Percentiles rank a stretch among this genome's conserved stretches.
Evolutionary conservation across 2,797 vertebrate genomes (phyloP).

Genomic region (Sylvilagus floridanus): DNA sequence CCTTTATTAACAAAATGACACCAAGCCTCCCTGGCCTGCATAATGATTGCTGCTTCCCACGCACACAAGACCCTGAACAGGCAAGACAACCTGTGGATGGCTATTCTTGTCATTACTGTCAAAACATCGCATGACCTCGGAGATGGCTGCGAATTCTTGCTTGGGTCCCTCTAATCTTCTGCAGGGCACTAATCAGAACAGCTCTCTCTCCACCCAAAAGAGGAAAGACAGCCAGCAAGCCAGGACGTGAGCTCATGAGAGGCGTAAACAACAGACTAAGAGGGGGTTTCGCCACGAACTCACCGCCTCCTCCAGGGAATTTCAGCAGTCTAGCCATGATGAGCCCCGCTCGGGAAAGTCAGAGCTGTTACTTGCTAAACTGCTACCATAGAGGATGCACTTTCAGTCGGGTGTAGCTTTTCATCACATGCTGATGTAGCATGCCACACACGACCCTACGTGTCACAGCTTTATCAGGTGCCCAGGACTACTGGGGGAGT

Average conservation of each 20-base stretch:
- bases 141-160: conserved; percentile 57
- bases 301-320: conserved; percentile 58
- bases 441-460: conserved; percentile 29
- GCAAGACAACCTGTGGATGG: conserved; percentile 75
- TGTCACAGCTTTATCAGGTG: background rate
- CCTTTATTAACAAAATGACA: conserved; percentile 86
- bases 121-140: conserved; percentile 63
- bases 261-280: conserved; percentile 60
- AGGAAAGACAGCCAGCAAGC: background rate
- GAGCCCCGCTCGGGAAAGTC: conserved; percentile 57
- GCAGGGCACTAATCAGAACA: conserved; percentile 42
- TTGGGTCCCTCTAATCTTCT: background rate
- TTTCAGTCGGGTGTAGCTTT: conserved; percentile 64
- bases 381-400: conserved; percentile 48
- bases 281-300: conserved; percentile 15
- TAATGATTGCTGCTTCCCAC: conserved; percentile 65
- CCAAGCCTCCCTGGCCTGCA: conserved; percentile 75
- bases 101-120: conserved; percentile 31
- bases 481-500: conserved; percentile 40
- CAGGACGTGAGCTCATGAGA: conserved; percentile 42
- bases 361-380: conserved; percentile 71
- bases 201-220: background rate
- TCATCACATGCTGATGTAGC: conserved; percentile 57
- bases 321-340: conserved; percentile 56
- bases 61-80: conserved; percentile 66